phyloP scores from a whole-genome alignment of 2,797 vertebrate species.

The Leptoclinus maculatus region DNA sequence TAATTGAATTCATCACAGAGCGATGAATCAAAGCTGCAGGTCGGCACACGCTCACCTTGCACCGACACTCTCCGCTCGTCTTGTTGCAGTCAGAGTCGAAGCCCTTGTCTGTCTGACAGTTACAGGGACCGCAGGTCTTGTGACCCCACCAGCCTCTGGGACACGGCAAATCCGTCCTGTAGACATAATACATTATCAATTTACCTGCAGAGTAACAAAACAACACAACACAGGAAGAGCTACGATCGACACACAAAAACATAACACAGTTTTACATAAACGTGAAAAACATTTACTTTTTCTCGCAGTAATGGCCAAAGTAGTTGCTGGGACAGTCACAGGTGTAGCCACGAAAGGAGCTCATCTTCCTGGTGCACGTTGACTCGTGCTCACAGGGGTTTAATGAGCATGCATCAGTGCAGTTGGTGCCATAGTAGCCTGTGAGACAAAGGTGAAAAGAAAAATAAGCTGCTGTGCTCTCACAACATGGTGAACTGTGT shows the following conservation, averaged over 20 bases:
- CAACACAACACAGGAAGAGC: background rate
- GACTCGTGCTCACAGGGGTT: constrained; percentile 94
- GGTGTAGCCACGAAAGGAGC: constrained; percentile 85
- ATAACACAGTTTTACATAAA: background rate
- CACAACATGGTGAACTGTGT: background rate
- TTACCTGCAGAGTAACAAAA: constrained; percentile 1
- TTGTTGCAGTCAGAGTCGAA: constrained; percentile 97
- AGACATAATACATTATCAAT: background rate
- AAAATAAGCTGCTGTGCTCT: background rate
- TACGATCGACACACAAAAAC: background rate
- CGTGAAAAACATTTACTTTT: constrained; percentile 79
- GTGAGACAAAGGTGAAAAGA: background rate
- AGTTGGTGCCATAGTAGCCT: constrained; percentile 93
- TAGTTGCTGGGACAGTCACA: constrained; percentile 91
- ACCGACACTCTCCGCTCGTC: constrained; percentile 93
- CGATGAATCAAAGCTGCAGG: background rate
- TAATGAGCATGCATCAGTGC: constrained; percentile 89
- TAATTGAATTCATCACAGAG: background rate
- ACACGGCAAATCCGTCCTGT: constrained; percentile 90
- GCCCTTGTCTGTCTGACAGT: constrained; percentile 88
- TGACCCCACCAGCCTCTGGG: constrained; percentile 97
- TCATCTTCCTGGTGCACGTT: constrained; percentile 84
- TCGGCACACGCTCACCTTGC: constrained; percentile 86
- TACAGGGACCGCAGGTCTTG: constrained; percentile 94
- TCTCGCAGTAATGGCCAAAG: constrained; percentile 94